A percentile compares a stretch with the other conserved stretches of the same genome.
phyloP scores from a whole-genome alignment of 2,888 invertebrate species.

The Amitus sp. region DNA sequence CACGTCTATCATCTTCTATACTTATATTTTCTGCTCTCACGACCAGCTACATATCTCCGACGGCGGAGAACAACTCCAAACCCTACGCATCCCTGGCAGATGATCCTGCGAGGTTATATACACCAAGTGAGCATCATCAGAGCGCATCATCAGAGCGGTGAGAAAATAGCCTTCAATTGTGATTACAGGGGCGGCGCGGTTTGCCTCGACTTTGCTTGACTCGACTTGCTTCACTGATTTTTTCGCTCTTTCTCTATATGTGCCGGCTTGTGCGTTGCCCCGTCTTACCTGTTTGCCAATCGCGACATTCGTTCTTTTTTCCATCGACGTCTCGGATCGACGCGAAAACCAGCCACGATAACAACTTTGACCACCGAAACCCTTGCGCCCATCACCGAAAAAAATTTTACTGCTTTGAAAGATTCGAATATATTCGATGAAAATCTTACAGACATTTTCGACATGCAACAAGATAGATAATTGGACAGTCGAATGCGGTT shows the following conservation, averaged over 20 bases:
- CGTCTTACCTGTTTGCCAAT: not conserved
- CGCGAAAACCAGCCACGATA: no score
- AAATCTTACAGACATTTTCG: no score
- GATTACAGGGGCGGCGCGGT: constrained; percentile 65
- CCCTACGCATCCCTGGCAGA: constrained; percentile 45
- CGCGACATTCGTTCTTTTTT: not conserved
- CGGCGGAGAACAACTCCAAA: constrained; percentile 33
- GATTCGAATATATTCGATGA: no score
- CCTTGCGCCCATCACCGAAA: no score
- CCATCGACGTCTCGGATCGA: no score
- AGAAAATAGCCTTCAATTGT: constrained; percentile 67
- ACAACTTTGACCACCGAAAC: no score
- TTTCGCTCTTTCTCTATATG: constrained; percentile 21
- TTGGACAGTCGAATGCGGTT: no score
- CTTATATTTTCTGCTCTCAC: constrained; percentile 64
- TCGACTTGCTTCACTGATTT: constrained; percentile 37
- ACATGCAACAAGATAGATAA: no score
- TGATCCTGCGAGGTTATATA: constrained; percentile 60
- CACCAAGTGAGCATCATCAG: constrained; percentile 60
- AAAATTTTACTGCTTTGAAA: no score
- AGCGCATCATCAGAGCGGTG: constrained; percentile 66
- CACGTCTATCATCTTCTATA: constrained; percentile 65
- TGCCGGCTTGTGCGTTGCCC: not conserved
- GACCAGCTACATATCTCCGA: constrained; percentile 47
- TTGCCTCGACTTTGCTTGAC: constrained; percentile 47